Base-by-base conservation (phyloP, 2,113 vertebrate genomes). In the Laterallus jamaicensis region DNA sequence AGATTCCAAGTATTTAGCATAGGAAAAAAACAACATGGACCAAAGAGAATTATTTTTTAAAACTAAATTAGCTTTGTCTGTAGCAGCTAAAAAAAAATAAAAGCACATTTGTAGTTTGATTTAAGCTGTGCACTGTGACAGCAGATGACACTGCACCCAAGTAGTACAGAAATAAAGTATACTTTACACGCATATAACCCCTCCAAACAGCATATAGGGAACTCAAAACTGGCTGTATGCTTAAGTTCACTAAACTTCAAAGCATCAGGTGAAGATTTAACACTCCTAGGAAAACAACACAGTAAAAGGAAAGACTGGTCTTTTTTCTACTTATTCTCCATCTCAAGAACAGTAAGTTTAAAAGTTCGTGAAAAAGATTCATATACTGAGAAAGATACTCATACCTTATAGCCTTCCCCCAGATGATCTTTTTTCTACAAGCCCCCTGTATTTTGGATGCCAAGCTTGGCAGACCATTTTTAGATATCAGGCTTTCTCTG, bases 141-240 rank as follows among this genome's bases (percentile, higher is more conserved):
- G 42, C 10, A 21, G 67, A 2, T 86, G 54, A 42, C 25, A 10
- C 49, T n/a, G 31, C 42, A 71, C n/a, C 32, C 44, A 5, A 29
- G 18, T 0, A 44, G 24, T 24, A 24, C 3, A 47, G 62, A 71
- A 62, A 60, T 10, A 1, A 81, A 63, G 18, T 19, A 26, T 7
- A 11, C 1, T 44, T 75, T 3, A 26, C 9, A 63, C 12, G 75
- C 7, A 10, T 5, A 26, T 0, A 3, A 64, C 8, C 2, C 5
- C 50, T 55, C 5, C 21, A 78, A 81, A 58, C 11, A 87, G 28
- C 56, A 69, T 0, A 71, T n/a, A 75, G 6, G 24, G 47, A 92
- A 59, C 28, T 20, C 4, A 0, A 80, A 88, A 63, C 25, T 10
- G 21, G 3, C 44, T 40, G 28, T 35, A 20, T 4, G 4, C 25